phyloP scores from a whole-genome alignment of 2,888 invertebrate species.

The Macrosiphum euphorbiae region DNA sequence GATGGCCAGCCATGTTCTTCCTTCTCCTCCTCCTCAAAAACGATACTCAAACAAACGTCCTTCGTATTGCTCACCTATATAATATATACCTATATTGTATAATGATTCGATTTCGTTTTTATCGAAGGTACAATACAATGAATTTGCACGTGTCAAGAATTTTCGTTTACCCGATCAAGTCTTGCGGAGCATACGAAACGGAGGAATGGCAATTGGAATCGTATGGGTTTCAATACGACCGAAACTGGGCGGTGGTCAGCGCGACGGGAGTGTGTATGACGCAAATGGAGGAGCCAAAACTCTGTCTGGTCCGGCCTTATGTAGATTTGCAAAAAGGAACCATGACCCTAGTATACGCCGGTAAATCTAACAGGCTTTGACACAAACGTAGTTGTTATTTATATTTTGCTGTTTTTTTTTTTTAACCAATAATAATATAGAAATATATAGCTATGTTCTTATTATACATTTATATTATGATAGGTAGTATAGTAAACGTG shows the following conservation, averaged over 20 bases:
- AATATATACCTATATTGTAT: too few species aligned
- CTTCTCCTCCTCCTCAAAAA: background rate
- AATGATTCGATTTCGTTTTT: background rate
- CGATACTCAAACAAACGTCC: background rate
- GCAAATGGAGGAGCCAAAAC: conserved; percentile 84
- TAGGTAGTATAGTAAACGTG: too few species aligned
- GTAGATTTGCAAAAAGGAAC: conserved; percentile 76
- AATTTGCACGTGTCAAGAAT: conserved; percentile 70
- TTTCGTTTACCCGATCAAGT: conserved; percentile 90
- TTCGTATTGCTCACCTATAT: background rate
- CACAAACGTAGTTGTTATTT: background rate
- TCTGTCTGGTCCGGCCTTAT: conserved; percentile 83
- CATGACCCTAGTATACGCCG: conserved; percentile 76
- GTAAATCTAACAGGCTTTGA: conserved; percentile 70
- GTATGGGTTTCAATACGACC: conserved; percentile 88
- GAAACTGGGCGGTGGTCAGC: conserved; percentile 94
- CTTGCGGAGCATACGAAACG: conserved; percentile 85
- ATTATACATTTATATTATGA: too few species aligned
- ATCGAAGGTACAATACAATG: conserved; percentile 17
- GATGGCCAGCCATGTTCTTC: background rate
- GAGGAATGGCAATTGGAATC: conserved; percentile 80
- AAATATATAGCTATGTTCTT: too few species aligned
- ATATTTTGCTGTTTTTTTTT: too few species aligned
- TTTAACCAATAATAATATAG: too few species aligned
- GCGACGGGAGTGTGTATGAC: conserved; percentile 86